Base-by-base conservation (phyloP, 2,113 vertebrate species). In the Propithecus coquereli region DNA sequence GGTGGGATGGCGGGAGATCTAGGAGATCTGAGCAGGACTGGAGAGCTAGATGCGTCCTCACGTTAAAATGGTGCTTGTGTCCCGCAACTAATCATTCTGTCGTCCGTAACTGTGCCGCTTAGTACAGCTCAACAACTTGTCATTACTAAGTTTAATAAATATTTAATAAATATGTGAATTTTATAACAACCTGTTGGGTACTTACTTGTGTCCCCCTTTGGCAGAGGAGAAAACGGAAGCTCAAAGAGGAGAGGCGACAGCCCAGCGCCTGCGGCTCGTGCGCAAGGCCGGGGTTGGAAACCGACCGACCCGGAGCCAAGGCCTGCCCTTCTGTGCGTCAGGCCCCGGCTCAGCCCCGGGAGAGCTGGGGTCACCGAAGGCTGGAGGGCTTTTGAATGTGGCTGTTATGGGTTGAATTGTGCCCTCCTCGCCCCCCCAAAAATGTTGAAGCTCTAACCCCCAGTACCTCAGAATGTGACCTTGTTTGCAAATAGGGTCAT, bases 11-110 rank as follows among this genome's bases (percentile, higher is more conserved):
- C 5, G 12, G 59, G 59, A 30, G 59, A 61, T 9, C 22, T 11
- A 27, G 59, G 27, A 32, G 3, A 90, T 65, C 32, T 81, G 66
- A 66, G 6, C 34, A 25, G 16, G 25, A 7, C 54, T 45, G 23
- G 61, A 37, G 54, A 12, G 10, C 40, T 20, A 37, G n/a, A 20
- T 37, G 47, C 50, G 34, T 50, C 66, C 20, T 37, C 59, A 30
- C 0, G 0, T 16, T n/a, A 43, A 40, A 57, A 40, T 10, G 23
- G 40, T 68, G 59, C 65, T 40, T 52, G 17, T 30, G 14, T 20
- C 70, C 40, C 17, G 9, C 23, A n/a, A 23, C 45, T 59, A 18
- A 57, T n/a, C 65, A 37, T 73, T n/a, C 50, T 14, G 11, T 68
- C 16, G 1, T 20, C n/a, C 79, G 17, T 23, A 86, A 17, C 34